Evolutionary conservation across 53 echinoderm and acorn worm species (phyloP).

Genomic region (Echinarachnius parma): DNA sequence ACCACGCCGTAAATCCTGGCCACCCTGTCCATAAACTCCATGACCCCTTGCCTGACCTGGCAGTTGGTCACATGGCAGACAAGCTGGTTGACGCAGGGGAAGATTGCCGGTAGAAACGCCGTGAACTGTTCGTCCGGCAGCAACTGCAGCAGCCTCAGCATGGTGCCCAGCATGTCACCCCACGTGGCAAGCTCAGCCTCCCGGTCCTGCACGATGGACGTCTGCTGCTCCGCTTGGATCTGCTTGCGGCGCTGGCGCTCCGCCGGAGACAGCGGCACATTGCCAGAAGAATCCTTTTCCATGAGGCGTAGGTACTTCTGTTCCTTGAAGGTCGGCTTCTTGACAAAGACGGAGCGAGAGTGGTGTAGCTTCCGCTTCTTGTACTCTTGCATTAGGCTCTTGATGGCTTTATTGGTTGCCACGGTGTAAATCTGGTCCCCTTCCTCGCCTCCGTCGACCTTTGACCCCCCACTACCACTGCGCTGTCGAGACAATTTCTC

Average conservation of each 20-base stretch:
- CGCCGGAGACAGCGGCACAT: slow-evolving; percentile 42
- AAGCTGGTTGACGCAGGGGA: slow-evolving; percentile 89
- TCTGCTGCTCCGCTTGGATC: slow-evolving; percentile 82
- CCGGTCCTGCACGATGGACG: slow-evolving; percentile 69
- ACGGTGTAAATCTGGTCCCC: slow-evolving; percentile 78
- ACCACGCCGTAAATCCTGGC: slow-evolving; percentile 78
- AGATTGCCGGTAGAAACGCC: slow-evolving; percentile 78
- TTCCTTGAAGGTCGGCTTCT: slow-evolving; percentile 96
- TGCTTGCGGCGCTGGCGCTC: slow-evolving; percentile 83
- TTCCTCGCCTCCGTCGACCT: slow-evolving; percentile 3
- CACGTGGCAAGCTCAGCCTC: slow-evolving; percentile 89
- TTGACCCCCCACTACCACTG: neutral
- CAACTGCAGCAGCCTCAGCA: slow-evolving; percentile 87
- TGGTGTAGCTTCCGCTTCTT: slow-evolving; percentile 85
- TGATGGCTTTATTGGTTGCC: slow-evolving; percentile 96
- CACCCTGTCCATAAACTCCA: slow-evolving; percentile 96
- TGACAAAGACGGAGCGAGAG: slow-evolving; percentile 92
- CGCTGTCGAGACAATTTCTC: slow-evolving; percentile 18
- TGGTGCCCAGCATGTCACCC: slow-evolving; percentile 94
- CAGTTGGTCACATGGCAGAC: slow-evolving; percentile 79
- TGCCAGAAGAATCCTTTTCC: slow-evolving; percentile 39
- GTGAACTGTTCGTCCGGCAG: slow-evolving; percentile 77
- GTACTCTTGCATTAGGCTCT: slow-evolving; percentile 99
- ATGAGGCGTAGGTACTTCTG: slow-evolving; percentile 72
- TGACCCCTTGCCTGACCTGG: slow-evolving; percentile 77